Base-by-base conservation (phyloP, 2,888 invertebrate genomes). In the Resseliella maxima region DNA sequence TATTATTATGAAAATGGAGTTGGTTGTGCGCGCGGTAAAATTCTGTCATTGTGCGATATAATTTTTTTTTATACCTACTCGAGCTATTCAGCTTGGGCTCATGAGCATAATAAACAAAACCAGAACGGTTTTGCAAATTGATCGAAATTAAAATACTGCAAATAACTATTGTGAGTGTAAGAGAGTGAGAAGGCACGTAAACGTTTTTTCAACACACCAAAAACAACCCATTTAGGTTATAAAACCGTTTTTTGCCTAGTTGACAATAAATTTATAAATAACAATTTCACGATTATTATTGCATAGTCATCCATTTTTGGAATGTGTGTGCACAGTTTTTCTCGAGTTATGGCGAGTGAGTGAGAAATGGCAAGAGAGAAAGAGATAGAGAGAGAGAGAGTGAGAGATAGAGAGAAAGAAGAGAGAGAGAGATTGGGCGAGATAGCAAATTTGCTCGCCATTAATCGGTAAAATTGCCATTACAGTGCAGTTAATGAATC, bases 181-280 rank as follows among this genome's bases (percentile, higher is more conserved):
- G n/a, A n/a, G n/a, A n/a, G n/a, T n/a, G n/a, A n/a, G n/a, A n/a
- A n/a, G n/a, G n/a, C n/a, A n/a, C n/a, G n/a, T n/a, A 12, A 50
- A 41, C 5, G 41, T 41, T 41, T 59, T 59, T 59, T 59, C 6
- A 3, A 24, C 15, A 24, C 59, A 5, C 24, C 27, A 24, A 59
- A 50, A 50, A 18, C 10, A 18, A 21, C 21, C 59, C 50, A 50
- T 50, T 50, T 50, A 50, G 2, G 6, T 50, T 18, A n/a, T n/a
- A 41, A 8, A 41, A 41, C 12, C 6, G 41, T 2, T 59, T 59
- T 27, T 59, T 27, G 27, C 59, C 3, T 24, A 59, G 59, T 59
- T 59, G 59, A 59, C 59, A 59, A 59, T 59, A 59, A 59, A 59
- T 59, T 59, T 59, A 59, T 59, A 27, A 59, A 59, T 59, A 59